Evolutionary conservation across 2,888 invertebrate genomes (phyloP), one percentile per base, ranked within the genome.

Genomic region (Drosophila anomalata): DNA sequence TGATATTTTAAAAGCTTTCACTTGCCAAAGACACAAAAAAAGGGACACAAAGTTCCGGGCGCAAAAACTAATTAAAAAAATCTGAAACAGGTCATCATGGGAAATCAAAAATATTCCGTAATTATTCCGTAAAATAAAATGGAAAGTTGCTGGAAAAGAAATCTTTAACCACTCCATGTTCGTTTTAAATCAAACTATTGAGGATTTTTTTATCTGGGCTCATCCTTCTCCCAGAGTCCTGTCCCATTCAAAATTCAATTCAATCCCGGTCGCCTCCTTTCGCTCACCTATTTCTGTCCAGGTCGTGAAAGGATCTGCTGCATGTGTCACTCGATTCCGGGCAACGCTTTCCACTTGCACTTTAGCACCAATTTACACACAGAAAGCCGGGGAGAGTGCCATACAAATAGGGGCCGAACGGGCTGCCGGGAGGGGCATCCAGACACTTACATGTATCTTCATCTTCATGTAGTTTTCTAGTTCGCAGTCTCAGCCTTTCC

Each of bases 1-100:
- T 89, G 77, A 87, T 85, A 82, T 85, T 85, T 85, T 89, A 88
- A 85, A 85, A 85, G 86, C 89, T 79, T 86, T 79, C 56, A 50
- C 60, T 53, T 14, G n/a, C 36, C 53, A 57, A 67, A 66, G 75
- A 69, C 12, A 58, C 66, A 78, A 76, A 75, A 73, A 71, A 71
- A 71, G 67, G 75, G 76, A 77, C 85, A 74, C 52, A 26, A 79
- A 76, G 73, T 68, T 78, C 69, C 52, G 67, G 58, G 59, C 46
- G 26, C 54, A 17, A 54, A 73, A 61, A 55, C 39, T 39, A 65
- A 47, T 65, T 65, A 31, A 55, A 47, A 46, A 39, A 68, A 7
- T 68, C 39, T 68, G 36, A 55, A 20, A 46, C 26, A 47, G 20
- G n/a, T 42, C 24, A 36, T 36, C 11, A 22, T 24, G 17, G 2